phyloP scores from a whole-genome alignment of 2,113 vertebrate genomes.

The Xiphias gladius region DNA sequence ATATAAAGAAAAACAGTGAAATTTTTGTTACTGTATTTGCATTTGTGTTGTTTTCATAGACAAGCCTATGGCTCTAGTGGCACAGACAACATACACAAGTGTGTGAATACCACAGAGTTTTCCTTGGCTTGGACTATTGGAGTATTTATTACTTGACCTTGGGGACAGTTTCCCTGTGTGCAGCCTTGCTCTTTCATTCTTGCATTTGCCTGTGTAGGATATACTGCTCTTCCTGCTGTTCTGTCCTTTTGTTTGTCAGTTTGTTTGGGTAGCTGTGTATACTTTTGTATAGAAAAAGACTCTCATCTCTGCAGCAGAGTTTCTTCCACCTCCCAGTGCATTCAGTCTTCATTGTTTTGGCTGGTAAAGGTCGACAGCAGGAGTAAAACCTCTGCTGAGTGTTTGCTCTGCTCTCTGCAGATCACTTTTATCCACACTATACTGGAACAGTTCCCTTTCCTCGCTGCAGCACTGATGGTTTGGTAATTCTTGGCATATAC shows the following conservation, averaged over 20 bases:
- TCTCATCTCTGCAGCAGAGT: background rate
- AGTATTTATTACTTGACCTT: slow-evolving; percentile 28
- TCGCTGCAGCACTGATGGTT: background rate
- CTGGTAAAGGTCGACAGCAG: slow-evolving; percentile 18
- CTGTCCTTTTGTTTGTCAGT: slow-evolving; percentile 29
- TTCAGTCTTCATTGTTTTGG: slow-evolving; percentile 8
- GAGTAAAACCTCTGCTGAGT: background rate
- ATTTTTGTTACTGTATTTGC: background rate
- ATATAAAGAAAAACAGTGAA: background rate
- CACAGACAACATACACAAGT: background rate
- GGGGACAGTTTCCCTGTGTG: slow-evolving; percentile 9
- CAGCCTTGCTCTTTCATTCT: slow-evolving; percentile 26
- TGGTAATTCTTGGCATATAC: background rate
- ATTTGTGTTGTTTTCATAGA: slow-evolving; percentile 19
- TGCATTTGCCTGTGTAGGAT: background rate
- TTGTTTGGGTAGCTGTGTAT: slow-evolving; percentile 42
- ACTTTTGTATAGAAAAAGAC: background rate
- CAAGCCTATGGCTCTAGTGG: background rate
- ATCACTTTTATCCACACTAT: background rate
- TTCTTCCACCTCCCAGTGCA: background rate
- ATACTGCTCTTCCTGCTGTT: slow-evolving; percentile 39
- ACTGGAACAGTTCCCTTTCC: background rate
- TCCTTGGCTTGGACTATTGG: background rate
- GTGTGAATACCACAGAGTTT: slow-evolving; percentile 26
- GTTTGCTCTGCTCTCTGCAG: slow-evolving; percentile 23